Base-by-base conservation (phyloP, 2,113 vertebrate species). In the Gymnobelideus leadbeateri region DNA sequence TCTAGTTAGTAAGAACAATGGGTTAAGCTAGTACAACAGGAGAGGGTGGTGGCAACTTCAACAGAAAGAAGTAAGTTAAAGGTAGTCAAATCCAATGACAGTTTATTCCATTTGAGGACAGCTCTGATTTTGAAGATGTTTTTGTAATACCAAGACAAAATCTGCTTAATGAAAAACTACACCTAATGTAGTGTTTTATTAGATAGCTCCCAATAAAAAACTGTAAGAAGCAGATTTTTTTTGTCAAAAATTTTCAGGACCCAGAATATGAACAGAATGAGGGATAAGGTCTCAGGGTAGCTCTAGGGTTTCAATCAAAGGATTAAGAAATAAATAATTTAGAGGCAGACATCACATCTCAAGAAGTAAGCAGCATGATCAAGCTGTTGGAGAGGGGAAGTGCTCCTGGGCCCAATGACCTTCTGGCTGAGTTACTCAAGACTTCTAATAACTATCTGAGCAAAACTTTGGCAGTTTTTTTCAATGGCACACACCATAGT, bases 281-380 rank as follows among this genome's bases (percentile, higher is more conserved):
- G 3, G 8, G 49, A 94, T 46, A 95, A 55, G 93, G 68, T 49
- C 25, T 89, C 31, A 25, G 52, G 11, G 49, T 94, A 53, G 16
- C 89, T 68, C 47, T 52, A 94, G 57, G 92, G n/a, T 89, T 84
- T 61, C 89, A 52, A 77, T 89, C 23, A 14, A 92, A 95, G 46
- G 51, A 96, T 51, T 49, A 54, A 68, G 31, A 92, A 61, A 37
- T 49, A 49, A 61, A 50, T 68, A 8, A 4, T 0, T 89, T 89
- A 12, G 61, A 93, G 51, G 89, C 26, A 53, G n/a, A 53, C 46
- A 43, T 92, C 43, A 50, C 11, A 50, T 53, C 24, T 94, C 55
- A 90, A 47, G 91, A 0, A 91, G 49, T 51, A 57, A 91, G 89
- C 11, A 54, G 54, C 10, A 50, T 25, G 31, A 25, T 31, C 50